Conservation (phyloP, 2,888 invertebrate species). For the Parnassius orleans region DNA sequence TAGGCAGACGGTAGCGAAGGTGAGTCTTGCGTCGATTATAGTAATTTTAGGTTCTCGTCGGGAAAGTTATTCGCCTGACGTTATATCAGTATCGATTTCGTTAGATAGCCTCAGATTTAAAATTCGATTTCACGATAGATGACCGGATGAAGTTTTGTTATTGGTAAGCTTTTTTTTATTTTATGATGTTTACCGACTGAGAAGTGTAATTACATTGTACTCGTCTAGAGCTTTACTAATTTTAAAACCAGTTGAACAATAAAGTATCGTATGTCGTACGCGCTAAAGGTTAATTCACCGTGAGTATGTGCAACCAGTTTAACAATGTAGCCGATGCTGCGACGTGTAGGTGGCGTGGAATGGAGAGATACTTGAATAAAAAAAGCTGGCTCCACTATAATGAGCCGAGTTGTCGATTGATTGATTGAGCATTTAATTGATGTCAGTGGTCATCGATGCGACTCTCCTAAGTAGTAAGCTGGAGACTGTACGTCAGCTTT, state of each 20-base stretch:
- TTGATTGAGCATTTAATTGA: conserved; percentile 49
- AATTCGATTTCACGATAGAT: conserved; percentile 42
- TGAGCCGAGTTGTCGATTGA: conserved; percentile 42
- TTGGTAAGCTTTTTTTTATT: conserved; percentile 43
- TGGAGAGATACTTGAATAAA: conserved; percentile 40
- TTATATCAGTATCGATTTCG: conserved; percentile 72
- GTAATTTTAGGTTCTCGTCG: conserved; percentile 57
- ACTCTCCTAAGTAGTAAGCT: conserved; percentile 19
- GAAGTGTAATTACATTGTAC: conserved; percentile 60
- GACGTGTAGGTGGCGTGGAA: conserved; percentile 44
- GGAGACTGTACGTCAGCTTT: conserved; percentile 7
- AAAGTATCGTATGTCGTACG: conserved; percentile 1
- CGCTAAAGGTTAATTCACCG: conserved; percentile 13
- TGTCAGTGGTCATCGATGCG: conserved; percentile 39
- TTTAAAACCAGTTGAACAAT: conserved; percentile 27
- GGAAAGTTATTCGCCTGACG: conserved; percentile 58
- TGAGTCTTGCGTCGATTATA: conserved; percentile 53
- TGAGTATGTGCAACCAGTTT: conserved; percentile 6
- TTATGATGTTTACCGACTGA: conserved; percentile 54
- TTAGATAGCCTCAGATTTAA: conserved; percentile 64
- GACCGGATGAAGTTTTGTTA: conserved; percentile 65
- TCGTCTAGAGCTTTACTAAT: conserved; percentile 32
- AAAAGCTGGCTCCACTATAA: conserved; percentile 43
- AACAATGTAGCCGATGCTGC: conserved; percentile 11
- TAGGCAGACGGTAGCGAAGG: conserved; percentile 48